Conservation (phyloP, 2,888 invertebrate genomes). For the Athetis lepigone region DNA sequence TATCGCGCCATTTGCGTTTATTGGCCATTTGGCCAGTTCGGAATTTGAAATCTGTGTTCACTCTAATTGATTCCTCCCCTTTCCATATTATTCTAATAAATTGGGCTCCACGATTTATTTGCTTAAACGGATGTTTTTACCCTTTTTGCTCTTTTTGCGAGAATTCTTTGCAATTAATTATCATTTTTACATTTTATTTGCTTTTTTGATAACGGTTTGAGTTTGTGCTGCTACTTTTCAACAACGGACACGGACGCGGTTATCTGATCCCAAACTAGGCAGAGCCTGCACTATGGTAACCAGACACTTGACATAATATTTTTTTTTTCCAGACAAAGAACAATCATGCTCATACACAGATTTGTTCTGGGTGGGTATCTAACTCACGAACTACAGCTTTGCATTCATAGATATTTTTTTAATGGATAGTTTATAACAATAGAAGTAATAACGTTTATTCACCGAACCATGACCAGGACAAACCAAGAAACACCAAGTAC, state of each 20-base stretch:
- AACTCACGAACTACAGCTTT: no score
- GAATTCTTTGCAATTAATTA: conserved; percentile 31
- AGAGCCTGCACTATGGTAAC: no score
- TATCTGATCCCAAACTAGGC: no score
- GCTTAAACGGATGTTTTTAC: conserved; percentile 45
- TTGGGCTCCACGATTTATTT: conserved; percentile 67
- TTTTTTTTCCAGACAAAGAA: no score
- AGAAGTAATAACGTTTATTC: background rate
- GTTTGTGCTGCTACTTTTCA: background rate
- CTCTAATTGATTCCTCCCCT: conserved; percentile 83
- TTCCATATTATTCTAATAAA: conserved; percentile 76
- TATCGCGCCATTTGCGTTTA: conserved; percentile 85
- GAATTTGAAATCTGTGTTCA: conserved; percentile 78
- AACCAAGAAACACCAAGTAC: background rate
- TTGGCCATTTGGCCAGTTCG: conserved; percentile 85
- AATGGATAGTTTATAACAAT: background rate
- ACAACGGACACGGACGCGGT: background rate
- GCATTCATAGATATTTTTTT: background rate
- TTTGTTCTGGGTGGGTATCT: no score
- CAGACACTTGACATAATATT: no score
- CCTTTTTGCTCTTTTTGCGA: conserved; percentile 38
- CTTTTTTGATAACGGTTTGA: background rate
- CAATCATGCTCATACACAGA: no score
- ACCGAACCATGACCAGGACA: background rate
- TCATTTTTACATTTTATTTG: conserved; percentile 43